A percentile compares a stretch with the other conserved stretches of the same genome.
Evolutionary conservation across 1,140 invertebrate genomes (phyloP).

Genomic region (Cydia pomonella): DNA sequence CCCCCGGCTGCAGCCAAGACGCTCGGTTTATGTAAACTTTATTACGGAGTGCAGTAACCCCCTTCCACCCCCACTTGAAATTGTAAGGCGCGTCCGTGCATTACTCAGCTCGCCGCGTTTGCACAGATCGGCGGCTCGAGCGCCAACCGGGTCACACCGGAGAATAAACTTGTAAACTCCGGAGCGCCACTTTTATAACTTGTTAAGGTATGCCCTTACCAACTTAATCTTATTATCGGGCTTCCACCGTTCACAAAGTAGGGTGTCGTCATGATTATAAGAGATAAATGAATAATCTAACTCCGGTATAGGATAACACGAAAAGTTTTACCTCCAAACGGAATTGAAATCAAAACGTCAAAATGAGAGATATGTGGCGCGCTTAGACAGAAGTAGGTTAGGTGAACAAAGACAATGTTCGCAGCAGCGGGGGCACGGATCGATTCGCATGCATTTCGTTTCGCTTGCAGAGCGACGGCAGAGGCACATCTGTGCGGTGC

Average conservation of each 20-base stretch:
- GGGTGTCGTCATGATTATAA: slow-evolving; percentile 3
- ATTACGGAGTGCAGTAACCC: slow-evolving; percentile 62
- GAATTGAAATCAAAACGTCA: slow-evolving; percentile 27
- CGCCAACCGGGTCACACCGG: slow-evolving; percentile 63
- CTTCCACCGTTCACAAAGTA: background rate
- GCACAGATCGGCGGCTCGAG: slow-evolving; percentile 70
- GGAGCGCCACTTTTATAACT: slow-evolving; percentile 42
- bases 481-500: slow-evolving; percentile 45
- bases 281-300: background rate
- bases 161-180: slow-evolving; percentile 53
- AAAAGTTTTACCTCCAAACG: background rate
- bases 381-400: slow-evolving; percentile 64
- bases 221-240: slow-evolving; percentile 16
- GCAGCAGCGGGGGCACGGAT: slow-evolving; percentile 57
- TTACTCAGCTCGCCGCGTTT: slow-evolving; percentile 70
- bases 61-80: slow-evolving; percentile 52
- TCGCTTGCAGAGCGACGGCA: slow-evolving; percentile 40
- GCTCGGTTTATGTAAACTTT: slow-evolving; percentile 74
- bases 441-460: slow-evolving; percentile 71
- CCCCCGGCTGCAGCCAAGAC: slow-evolving; percentile 58
- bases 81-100: slow-evolving; percentile 68
- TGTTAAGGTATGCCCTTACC: slow-evolving; percentile 39
- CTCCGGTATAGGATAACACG: background rate
- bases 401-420: slow-evolving; percentile 72
- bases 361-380: slow-evolving; percentile 19